Conservation (phyloP, 2,888 invertebrate genomes). For the Acanthosoma haemorrhoidale region DNA sequence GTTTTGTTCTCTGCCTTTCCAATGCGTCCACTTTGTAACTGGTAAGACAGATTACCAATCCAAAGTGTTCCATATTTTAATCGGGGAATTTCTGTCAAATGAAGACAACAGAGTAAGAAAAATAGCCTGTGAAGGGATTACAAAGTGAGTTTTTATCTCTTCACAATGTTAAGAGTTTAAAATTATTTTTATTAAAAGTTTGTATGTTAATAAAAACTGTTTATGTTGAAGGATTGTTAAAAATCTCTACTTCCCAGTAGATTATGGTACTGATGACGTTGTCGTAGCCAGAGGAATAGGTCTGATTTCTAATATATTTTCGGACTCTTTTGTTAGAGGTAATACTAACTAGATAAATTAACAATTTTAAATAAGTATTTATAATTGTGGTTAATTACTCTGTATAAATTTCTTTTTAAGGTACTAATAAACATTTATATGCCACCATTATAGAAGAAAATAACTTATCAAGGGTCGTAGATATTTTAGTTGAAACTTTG, state of each 20-base stretch:
- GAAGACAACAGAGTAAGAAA: constrained; percentile 71
- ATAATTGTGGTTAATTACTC: neutral
- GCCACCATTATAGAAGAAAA: constrained; percentile 47
- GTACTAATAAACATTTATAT: neutral
- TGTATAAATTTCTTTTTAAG: neutral
- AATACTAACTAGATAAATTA: neutral
- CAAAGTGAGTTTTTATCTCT: constrained; percentile 50
- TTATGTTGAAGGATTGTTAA: constrained; percentile 33
- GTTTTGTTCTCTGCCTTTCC: constrained; percentile 56
- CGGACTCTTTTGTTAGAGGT: constrained; percentile 22
- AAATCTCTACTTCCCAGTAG: constrained; percentile 36
- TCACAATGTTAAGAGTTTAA: neutral
- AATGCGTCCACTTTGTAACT: constrained; percentile 54
- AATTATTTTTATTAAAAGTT: no score
- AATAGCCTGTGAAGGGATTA: constrained; percentile 62
- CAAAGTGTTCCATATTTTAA: constrained; percentile 54
- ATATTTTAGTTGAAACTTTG: constrained; percentile 51
- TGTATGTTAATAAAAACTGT: neutral
- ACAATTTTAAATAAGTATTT: neutral
- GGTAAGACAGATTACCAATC: constrained; percentile 53
- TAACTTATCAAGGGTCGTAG: constrained; percentile 55
- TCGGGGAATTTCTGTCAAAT: constrained; percentile 63
- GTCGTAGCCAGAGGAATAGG: constrained; percentile 31
- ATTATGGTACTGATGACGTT: constrained; percentile 33
- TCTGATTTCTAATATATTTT: constrained; percentile 11